Percentiles rank a stretch among this genome's conserved stretches.
phyloP scores from a whole-genome alignment of 2,113 vertebrate genomes.

The Pelvicachromis taeniatus region DNA sequence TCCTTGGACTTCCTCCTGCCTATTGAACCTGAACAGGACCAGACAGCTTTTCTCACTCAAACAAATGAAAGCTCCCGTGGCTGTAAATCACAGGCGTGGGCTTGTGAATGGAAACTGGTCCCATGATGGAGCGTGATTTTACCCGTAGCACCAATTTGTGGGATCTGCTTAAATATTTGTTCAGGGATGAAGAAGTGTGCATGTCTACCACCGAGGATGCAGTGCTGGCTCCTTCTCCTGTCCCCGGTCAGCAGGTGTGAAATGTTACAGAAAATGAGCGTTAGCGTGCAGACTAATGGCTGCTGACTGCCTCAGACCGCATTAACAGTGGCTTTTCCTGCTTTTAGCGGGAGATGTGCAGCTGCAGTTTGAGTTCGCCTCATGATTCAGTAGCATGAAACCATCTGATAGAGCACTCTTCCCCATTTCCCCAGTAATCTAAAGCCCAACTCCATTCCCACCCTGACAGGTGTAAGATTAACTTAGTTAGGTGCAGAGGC shows the following conservation, averaged over 20 bases:
- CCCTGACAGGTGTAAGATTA: conserved; percentile 95
- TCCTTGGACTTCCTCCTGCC: conserved; percentile 58
- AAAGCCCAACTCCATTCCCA: conserved; percentile 36
- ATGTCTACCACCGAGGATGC: not conserved
- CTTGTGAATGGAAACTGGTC: not conserved
- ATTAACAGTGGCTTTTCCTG: not conserved
- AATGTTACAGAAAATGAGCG: not conserved
- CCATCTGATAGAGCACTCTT: conserved; percentile 15
- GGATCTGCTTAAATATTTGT: conserved; percentile 30
- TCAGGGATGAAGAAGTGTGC: conserved; percentile 8
- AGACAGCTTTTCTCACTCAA: conserved; percentile 12
- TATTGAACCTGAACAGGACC: conserved; percentile 2
- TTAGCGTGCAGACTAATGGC: not conserved
- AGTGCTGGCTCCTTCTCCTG: not conserved
- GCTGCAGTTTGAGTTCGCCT: not conserved
- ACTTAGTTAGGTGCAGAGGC: conserved; percentile 88
- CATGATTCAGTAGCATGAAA: not conserved
- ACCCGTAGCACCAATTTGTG: conserved; percentile 4
- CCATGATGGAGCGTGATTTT: conserved; percentile 20
- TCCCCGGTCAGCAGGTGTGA: not conserved
- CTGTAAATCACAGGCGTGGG: conserved; percentile 18
- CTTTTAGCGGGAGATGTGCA: not conserved
- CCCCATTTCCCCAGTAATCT: conserved; percentile 1
- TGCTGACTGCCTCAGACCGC: not conserved
- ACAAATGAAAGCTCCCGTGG: not conserved